phyloP scores from a whole-genome alignment of 2,888 invertebrate species.

The Eumacrocentrus americanus region DNA sequence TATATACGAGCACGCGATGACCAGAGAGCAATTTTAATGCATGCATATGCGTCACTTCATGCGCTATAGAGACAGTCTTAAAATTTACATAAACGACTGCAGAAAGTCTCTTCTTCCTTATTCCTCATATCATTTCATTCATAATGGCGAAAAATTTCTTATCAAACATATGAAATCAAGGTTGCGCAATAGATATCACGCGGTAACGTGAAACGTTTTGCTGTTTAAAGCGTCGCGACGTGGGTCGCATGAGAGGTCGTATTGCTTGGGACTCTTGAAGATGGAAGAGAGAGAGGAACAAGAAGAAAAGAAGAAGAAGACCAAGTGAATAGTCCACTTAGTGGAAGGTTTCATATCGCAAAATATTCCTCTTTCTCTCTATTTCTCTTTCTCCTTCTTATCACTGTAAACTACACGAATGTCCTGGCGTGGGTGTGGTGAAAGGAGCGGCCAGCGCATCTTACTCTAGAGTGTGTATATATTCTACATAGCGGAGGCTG shows the following conservation, averaged over 20 bases:
- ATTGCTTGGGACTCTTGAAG: conserved; percentile 15
- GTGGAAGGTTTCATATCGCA: conserved; percentile 31
- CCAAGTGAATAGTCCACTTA: conserved; percentile 33
- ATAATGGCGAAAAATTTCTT: not conserved
- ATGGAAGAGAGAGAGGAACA: not conserved
- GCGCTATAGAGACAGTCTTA: not conserved
- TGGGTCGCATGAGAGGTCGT: conserved; percentile 35
- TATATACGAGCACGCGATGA: conserved; percentile 5
- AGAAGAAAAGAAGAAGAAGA: conserved; percentile 8
- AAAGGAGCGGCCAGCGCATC: conserved; percentile 42
- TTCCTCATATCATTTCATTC: conserved; percentile 6
- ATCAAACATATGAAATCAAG: conserved; percentile 17
- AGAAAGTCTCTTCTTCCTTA: not conserved
- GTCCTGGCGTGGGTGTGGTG: conserved; percentile 53
- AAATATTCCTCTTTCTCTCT: conserved; percentile 17
- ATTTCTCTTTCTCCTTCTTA: conserved; percentile 24
- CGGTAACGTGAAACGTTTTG: conserved; percentile 17
- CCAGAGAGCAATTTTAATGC: conserved; percentile 2
- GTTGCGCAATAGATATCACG: conserved; percentile 26
- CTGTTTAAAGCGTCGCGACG: conserved; percentile 25
- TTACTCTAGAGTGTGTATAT: conserved; percentile 16
- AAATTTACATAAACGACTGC: conserved; percentile 13
- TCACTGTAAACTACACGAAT: conserved; percentile 38
- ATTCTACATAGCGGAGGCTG: conserved; percentile 20
- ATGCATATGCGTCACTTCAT: conserved; percentile 10